Evolutionary conservation across 2,888 invertebrate genomes (phyloP), one percentile per base, ranked within the genome.

Genomic region (Drosophila aldrichi): DNA sequence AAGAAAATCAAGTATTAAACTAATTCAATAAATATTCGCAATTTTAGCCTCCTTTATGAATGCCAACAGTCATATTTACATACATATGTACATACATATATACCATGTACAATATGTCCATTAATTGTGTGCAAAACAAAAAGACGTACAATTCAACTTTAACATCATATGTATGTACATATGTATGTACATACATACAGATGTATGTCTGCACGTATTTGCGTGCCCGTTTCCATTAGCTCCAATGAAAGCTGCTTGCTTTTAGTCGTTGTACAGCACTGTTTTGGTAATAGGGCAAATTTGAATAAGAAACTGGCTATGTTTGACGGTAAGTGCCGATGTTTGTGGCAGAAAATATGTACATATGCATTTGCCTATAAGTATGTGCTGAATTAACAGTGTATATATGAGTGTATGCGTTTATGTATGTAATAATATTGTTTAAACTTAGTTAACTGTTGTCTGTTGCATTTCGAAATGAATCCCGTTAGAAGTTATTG

Each of bases 261-360:
- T n/a, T 43, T 34, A 2, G 12, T 14, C n/a, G 25, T 25, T 40
- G 12, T n/a, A 1, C 57, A 57, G n/a, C 57, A 57, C 57, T 57
- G 34, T 0, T 12, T 32, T 12, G 8, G n/a, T 9, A 22, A 46
- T 44, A 46, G 25, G 44, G 18, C 25, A 12, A 57, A 36, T 57
- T 57, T 57, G 36, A 57, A 57, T 36, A 3, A 9, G 14, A 25
- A 10, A 12, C 7, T 32, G 12, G 1, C n/a, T n/a, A n/a, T n/a
- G n/a, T n/a, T n/a, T n/a, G n/a, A n/a, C n/a, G n/a, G 18, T 32
- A 49, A 49, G 48, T 10, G n/a, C n/a, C 1, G n/a, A 16, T 4
- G 22, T 8, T 46, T 2, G 20, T 20, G 2, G 14, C 40, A 40
- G 9, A n/a, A 18, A 40, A 9, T 43, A 12, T 14, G 14, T n/a